Conservation (phyloP, 2,797 vertebrate species). For the Rachycentron canadum region DNA sequence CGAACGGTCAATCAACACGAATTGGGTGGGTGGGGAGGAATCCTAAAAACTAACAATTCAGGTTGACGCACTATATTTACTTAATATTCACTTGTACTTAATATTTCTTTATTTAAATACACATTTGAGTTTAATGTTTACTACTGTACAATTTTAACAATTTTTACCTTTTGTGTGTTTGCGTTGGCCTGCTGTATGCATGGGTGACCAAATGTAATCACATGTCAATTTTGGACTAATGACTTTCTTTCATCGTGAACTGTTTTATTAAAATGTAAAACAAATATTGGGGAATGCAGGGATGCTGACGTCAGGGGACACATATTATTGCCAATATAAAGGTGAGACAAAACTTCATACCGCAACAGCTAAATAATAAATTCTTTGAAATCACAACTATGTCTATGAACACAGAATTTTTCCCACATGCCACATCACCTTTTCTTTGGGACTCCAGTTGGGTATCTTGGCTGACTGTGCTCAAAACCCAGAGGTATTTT, state of each 20-base stretch:
- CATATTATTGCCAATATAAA: constrained; percentile 59
- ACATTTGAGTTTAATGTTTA: constrained; percentile 53
- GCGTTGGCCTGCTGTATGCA: constrained; percentile 31
- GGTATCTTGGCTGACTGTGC: constrained; percentile 4
- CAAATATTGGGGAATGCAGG: constrained; percentile 49
- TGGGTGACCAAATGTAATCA: constrained; percentile 46
- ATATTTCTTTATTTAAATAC: constrained; percentile 46
- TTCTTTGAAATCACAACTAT: constrained; percentile 58
- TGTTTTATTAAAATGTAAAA: constrained; percentile 48
- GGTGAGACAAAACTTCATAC: constrained; percentile 48
- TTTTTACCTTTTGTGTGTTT: constrained; percentile 54
- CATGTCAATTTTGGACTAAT: constrained; percentile 32
- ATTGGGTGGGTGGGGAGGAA: constrained; percentile 5
- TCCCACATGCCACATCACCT: background rate
- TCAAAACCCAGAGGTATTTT: constrained; percentile 20
- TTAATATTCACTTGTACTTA: constrained; percentile 26
- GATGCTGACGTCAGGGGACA: constrained; percentile 65
- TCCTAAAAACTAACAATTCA: constrained; percentile 13
- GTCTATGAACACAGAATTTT: constrained; percentile 4
- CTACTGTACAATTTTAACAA: constrained; percentile 50
- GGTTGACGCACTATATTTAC: constrained; percentile 36
- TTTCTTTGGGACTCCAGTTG: background rate
- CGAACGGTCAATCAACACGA: constrained; percentile 27
- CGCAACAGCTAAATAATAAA: constrained; percentile 69
- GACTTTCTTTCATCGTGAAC: constrained; percentile 33